Evolutionary conservation across 2,888 invertebrate genomes (phyloP), one percentile per base, ranked within the genome.

Genomic region (Tachystola acroxantha): DNA sequence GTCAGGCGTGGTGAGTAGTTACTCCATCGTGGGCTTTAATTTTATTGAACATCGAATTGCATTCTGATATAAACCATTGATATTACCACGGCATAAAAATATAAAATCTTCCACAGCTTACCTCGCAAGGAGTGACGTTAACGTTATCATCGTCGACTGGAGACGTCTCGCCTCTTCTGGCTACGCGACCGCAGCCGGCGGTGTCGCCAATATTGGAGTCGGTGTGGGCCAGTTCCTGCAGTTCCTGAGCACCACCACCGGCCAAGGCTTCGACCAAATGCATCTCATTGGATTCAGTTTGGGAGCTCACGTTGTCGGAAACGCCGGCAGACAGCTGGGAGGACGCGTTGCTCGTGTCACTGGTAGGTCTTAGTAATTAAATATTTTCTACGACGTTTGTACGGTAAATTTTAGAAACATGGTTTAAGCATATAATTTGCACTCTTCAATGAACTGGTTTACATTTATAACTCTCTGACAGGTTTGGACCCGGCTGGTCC

Each of bases 241-340:
- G 5, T 84, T 79, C 48, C 41, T 82, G 0, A 54, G 60, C 43
- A 45, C 45, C 0, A 54, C 50, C 0, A 68, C 75, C 34, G 75
- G 78, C 0, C 60, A 68, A 0, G 50, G 61, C 1, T 61, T 57
- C 26, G 49, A 53, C 20, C 47, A 50, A 16, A 70, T 87, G 54
- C 88, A 88, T 37, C 49, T 88, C n/a, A 53, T 84, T 7, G 88
- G 88, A n/a, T 81, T 87, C 52, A 86, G 88, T 48, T 62, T 88
- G 36, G 88, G 88, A 1, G 77, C 82, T 32, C 88, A 88, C 43
- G 39, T 88, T 0, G 86, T 72, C 10, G 84, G 80, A 5, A 75
- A 70, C 11, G 78, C 82, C 37, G 85, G 82, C 1, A 64, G 75
- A 13, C 58, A 64, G 41, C 43, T 77, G 2, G 52, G 64, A 1